Percentiles rank a stretch among this genome's conserved stretches.
These are phyloP conservation scores for Pampusana beccarii DNA, from an alignment of 2,113 vertebrate genomes.

Conservation along the genomic window DNA sequence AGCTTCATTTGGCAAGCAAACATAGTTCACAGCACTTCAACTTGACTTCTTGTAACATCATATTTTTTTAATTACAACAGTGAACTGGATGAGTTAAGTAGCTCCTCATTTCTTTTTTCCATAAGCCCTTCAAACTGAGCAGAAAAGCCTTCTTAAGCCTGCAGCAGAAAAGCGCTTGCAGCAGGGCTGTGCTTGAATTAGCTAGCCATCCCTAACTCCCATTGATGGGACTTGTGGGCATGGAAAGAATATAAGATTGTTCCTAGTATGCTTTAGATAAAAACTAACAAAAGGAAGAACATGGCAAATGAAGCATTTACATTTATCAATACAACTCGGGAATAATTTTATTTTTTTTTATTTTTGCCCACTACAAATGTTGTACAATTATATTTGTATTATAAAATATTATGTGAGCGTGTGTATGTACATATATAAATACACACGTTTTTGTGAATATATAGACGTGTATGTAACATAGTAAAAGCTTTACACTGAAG, in stretches of 20 bases:
- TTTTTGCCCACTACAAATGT: background rate
- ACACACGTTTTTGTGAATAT: background rate
- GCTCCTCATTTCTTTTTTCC: background rate
- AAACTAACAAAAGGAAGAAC: background rate
- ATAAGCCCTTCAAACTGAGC: background rate
- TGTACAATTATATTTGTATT: background rate
- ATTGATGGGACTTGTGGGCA: background rate
- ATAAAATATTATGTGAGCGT: background rate
- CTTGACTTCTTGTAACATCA: background rate
- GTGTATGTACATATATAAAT: background rate
- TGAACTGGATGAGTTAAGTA: background rate
- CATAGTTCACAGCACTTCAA: background rate
- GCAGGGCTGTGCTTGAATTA: background rate
- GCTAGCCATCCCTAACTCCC: background rate
- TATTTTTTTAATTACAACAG: slow-evolving; percentile 7
- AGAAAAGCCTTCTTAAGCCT: background rate
- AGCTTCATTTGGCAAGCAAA: background rate
- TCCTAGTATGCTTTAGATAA: background rate
- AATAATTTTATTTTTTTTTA: background rate
- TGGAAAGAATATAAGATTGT: background rate
- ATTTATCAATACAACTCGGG: background rate
- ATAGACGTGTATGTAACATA: background rate
- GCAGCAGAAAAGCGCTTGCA: background rate
- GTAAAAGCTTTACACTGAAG: background rate
- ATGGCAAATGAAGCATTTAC: background rate